These are phyloP conservation scores for Ormyrus rosae DNA, from an alignment of 2,888 invertebrate genomes.

Conservation along the genomic window DNA sequence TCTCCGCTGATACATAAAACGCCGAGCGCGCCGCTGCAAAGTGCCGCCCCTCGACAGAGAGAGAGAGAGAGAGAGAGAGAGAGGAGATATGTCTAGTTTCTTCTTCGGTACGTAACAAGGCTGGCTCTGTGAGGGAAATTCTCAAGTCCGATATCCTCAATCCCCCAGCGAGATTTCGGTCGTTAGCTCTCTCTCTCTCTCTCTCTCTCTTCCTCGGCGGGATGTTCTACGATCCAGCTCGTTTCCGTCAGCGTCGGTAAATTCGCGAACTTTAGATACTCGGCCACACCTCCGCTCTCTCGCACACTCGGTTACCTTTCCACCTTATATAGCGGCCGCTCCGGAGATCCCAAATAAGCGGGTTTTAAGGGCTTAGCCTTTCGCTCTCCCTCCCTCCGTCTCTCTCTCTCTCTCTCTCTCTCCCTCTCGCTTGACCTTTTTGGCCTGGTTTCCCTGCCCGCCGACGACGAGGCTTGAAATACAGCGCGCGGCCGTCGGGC, in stretches of 20 bases:
- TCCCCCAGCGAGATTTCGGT: constrained; percentile 54
- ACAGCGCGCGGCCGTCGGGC: constrained; percentile 43
- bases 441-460: constrained; percentile 9
- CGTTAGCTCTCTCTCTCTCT: constrained; percentile 2
- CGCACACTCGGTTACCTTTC: constrained; percentile 54
- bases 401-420: too few species aligned
- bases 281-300: constrained; percentile 48
- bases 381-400: constrained; percentile 9
- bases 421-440: constrained; percentile 52
- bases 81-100: constrained; percentile 9
- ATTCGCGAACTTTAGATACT: constrained; percentile 68
- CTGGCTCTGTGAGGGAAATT: constrained; percentile 35
- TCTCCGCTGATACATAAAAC: not conserved
- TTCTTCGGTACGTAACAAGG: constrained; percentile 23
- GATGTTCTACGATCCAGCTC: constrained; percentile 51
- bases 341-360: constrained; percentile 66
- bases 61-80: too few species aligned
- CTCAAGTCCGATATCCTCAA: constrained; percentile 56
- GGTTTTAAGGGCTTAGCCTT: constrained; percentile 69
- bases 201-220: constrained; percentile 9
- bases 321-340: constrained; percentile 54
- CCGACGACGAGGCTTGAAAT: constrained; percentile 20
- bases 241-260: constrained; percentile 59
- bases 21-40: not conserved
- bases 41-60: too few species aligned